Percentiles rank a stretch among this genome's conserved stretches.
Conservation (phyloP, 2,888 invertebrate species). For the Nomada ruficornis region DNA sequence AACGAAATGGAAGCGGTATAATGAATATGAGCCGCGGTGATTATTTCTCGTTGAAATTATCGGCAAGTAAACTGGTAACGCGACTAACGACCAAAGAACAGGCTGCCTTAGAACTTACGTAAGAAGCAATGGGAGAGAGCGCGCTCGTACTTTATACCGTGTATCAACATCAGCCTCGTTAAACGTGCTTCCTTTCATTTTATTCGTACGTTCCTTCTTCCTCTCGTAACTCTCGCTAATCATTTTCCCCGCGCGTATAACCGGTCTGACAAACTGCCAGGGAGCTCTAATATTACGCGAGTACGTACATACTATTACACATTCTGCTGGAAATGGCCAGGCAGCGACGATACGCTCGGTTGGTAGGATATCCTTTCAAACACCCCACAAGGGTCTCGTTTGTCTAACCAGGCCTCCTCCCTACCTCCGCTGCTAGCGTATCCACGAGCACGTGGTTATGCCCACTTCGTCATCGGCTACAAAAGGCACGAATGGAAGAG, state of each 20-base stretch:
- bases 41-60: constrained; percentile 34
- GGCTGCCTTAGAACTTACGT: neutral
- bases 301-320: constrained; percentile 80
- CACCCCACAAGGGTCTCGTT: constrained; percentile 82
- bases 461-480: constrained; percentile 76
- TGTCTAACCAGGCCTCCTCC: constrained; percentile 77
- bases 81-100: constrained; percentile 1
- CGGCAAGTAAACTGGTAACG: neutral
- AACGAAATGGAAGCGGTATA: constrained; percentile 25
- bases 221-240: constrained; percentile 46
- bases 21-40: constrained; percentile 19
- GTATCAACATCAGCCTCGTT: neutral
- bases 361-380: constrained; percentile 80
- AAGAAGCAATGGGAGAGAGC: neutral
- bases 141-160: neutral
- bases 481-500: constrained; percentile 60
- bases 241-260: constrained; percentile 38
- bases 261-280: constrained; percentile 73
- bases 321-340: constrained; percentile 75
- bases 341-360: constrained; percentile 76
- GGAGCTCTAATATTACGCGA: constrained; percentile 78
- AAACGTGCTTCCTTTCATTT: neutral
- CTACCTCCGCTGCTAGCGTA: constrained; percentile 51
- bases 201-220: neutral
- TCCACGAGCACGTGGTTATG: constrained; percentile 75